Conservation (phyloP, 2,888 invertebrate genomes). For the Diadegma fenestrale region DNA sequence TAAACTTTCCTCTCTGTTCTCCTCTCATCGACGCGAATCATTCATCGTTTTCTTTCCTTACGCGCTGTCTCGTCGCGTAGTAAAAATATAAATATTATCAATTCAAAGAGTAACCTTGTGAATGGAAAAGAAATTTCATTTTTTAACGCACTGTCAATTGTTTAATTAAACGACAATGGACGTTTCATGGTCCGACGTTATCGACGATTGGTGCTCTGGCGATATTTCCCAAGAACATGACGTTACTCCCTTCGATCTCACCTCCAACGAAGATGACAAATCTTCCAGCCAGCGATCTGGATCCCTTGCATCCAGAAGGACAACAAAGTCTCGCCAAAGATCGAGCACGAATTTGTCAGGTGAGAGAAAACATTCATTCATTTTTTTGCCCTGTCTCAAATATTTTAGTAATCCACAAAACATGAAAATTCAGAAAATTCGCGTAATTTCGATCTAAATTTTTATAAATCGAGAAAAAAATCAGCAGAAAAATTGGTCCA, state of each 20-base stretch:
- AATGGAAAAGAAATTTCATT: not conserved
- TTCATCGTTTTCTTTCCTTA: not conserved
- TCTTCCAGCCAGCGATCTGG: slow-evolving; percentile 41
- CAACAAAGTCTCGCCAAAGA: slow-evolving; percentile 8
- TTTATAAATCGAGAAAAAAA: too few species aligned
- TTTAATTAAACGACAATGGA: slow-evolving; percentile 13
- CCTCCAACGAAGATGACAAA: slow-evolving; percentile 44
- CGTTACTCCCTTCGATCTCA: slow-evolving; percentile 2
- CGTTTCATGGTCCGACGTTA: slow-evolving; percentile 16
- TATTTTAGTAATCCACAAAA: not conserved
- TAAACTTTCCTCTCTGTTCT: not conserved
- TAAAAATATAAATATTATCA: not conserved
- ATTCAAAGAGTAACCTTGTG: not conserved
- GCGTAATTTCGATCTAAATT: not conserved
- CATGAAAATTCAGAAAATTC: not conserved
- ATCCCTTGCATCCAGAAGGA: slow-evolving; percentile 6
- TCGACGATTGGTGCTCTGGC: slow-evolving; percentile 12
- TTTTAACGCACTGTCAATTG: not conserved
- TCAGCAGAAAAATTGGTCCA: too few species aligned
- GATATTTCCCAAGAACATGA: slow-evolving; percentile 3
- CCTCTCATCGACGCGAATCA: not conserved
- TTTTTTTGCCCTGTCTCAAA: not conserved
- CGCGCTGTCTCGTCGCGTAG: not conserved
- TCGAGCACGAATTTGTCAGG: slow-evolving; percentile 42
- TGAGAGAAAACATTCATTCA: slow-evolving; percentile 3